Evolutionary conservation across 2,797 vertebrate species (phyloP).

Genomic region (Urocyon cinereoargenteus): DNA sequence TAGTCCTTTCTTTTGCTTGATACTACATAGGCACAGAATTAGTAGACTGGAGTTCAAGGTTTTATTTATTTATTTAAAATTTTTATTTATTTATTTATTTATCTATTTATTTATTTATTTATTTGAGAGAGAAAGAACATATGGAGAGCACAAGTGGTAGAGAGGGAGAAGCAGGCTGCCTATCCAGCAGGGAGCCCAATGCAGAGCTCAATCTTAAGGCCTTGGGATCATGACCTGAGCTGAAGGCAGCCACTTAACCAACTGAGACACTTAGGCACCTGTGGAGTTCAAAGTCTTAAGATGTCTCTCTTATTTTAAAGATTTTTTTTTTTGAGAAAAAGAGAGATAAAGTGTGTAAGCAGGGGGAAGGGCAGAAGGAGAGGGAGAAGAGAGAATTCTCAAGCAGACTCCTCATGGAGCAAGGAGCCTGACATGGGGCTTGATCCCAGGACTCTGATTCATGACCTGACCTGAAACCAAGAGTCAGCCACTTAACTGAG

Average conservation of each 20-base stretch:
- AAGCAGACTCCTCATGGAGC: not conserved
- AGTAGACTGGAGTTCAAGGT: not conserved
- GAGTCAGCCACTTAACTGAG: not conserved
- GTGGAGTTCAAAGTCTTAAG: not conserved
- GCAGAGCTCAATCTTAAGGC: not conserved
- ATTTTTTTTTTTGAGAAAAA: not conserved
- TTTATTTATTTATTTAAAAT: not conserved
- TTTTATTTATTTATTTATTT: not conserved
- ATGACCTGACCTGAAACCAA: not conserved
- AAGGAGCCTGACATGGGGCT: not conserved
- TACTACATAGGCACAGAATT: not conserved
- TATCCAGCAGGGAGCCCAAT: not conserved
- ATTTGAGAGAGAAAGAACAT: not conserved
- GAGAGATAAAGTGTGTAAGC: not conserved
- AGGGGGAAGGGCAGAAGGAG: not conserved
- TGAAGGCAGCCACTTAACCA: not conserved
- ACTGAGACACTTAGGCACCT: not conserved
- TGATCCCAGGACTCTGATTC: not conserved
- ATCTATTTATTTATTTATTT: not conserved
- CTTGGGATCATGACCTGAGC: not conserved
- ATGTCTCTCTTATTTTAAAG: not conserved
- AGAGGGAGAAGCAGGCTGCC: not conserved
- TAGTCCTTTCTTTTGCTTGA: constrained; percentile 23
- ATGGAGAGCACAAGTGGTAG: not conserved
- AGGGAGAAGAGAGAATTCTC: not conserved